Conservation (phyloP, 2,888 invertebrate genomes). For the Leptura quadrifasciata region DNA sequence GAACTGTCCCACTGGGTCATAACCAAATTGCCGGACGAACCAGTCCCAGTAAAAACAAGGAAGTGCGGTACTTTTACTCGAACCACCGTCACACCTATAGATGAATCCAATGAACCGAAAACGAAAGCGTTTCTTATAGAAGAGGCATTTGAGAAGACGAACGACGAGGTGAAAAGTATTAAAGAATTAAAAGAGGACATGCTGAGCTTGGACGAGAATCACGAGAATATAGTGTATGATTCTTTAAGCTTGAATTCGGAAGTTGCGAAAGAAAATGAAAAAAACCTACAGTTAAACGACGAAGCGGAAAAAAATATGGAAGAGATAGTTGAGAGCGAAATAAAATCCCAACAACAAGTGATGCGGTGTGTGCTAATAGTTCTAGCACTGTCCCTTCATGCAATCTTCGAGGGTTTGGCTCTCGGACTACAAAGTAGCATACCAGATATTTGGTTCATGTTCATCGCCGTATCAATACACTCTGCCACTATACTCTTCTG, state of each 20-base stretch:
- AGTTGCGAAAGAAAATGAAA: conserved; percentile 58
- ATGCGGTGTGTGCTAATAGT: conserved; percentile 73
- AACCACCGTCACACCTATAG: conserved; percentile 49
- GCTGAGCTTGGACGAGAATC: conserved; percentile 48
- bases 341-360: conserved; percentile 68
- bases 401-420: conserved; percentile 76
- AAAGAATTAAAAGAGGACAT: conserved; percentile 40
- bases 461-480: conserved; percentile 75
- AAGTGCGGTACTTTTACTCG: conserved; percentile 47
- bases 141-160: conserved; percentile 52
- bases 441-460: conserved; percentile 75
- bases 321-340: conserved; percentile 40
- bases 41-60: conserved; percentile 45
- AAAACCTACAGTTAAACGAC: conserved; percentile 55
- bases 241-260: conserved; percentile 56
- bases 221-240: conserved; percentile 50
- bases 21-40: conserved; percentile 62
- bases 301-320: conserved; percentile 50
- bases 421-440: conserved; percentile 74
- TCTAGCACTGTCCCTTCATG: conserved; percentile 76
- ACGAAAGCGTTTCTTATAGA: conserved; percentile 51
- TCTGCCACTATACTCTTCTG: conserved; percentile 76
- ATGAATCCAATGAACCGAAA: conserved; percentile 40
- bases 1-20: conserved; percentile 73
- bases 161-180: conserved; percentile 39